Evolutionary conservation across 2,888 invertebrate genomes (phyloP), one percentile per base, ranked within the genome.

Genomic region (Sisyra terminalis): DNA sequence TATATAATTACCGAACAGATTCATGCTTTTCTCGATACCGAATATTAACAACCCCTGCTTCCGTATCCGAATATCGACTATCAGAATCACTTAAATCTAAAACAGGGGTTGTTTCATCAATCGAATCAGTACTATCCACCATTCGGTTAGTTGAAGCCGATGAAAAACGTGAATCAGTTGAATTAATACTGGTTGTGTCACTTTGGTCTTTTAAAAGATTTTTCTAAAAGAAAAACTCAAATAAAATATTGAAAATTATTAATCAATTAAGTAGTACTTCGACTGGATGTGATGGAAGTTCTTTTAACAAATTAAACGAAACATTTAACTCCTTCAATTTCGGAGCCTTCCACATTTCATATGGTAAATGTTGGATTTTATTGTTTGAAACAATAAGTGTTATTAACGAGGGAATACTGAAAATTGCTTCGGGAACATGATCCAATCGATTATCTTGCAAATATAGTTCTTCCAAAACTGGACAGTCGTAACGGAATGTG

Each of bases 351-450:
- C 94, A 96, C 67, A 96, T 66, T 48, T 77, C 75, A 44, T 78
- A 75, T 0, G 94, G 93, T 43, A 96, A 64, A 39, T 71, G 64
- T 48, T 86, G 81, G 43, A 96, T 64, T 60, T 90, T 88, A 63
- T 97, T 97, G 63, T 92, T 89, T 1, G 93, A 88, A n/a, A 92
- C 77, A 60, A 96, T 93, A 48, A 98, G 68, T 2, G 82, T 80
- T 9, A 74, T 67, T 31, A 96, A 65, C 0, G 76, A 66, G 0
- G 89, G 85, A 42, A 96, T 68, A 4, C 73, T 70, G 66, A 94
- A 93, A 18, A 96, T 65, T 42, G 78, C 78, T 2, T 79, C 71
- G 0, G 94, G 92, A 9, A 97, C 62, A 42, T 72, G 69, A 48
- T 86, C 85, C 29, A 98, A 63, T 2, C 88, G 73, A 62, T 93